A percentile compares a stretch with the other conserved stretches of the same genome.
These are phyloP conservation scores for Pangasius djambal DNA, from an alignment of 2,797 vertebrate genomes.

Conservation along the genomic window DNA sequence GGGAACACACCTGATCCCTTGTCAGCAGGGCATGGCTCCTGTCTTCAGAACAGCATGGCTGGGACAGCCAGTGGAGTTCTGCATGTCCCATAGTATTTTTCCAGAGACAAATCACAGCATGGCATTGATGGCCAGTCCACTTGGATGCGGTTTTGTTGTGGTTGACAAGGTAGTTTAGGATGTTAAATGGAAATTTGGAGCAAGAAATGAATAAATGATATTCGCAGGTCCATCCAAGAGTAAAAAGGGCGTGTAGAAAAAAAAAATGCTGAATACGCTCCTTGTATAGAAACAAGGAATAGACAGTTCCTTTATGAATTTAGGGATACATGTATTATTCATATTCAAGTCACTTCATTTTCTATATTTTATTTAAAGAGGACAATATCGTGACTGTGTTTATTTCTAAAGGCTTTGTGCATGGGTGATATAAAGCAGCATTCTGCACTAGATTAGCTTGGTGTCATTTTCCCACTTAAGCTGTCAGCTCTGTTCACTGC, in stretches of 20 bases:
- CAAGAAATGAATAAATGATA: constrained; percentile 7
- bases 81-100: constrained; percentile 30
- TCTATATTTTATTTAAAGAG: neutral
- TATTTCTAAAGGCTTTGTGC: constrained; percentile 20
- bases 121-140: neutral
- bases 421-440: constrained; percentile 33
- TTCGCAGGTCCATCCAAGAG: neutral
- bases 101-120: constrained; percentile 3
- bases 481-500: constrained; percentile 49
- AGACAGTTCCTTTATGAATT: neutral
- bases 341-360: neutral
- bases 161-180: neutral
- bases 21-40: constrained; percentile 33
- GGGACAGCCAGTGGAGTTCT: constrained; percentile 13
- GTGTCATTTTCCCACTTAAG: constrained; percentile 54
- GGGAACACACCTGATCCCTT: constrained; percentile 49
- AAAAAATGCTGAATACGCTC: neutral
- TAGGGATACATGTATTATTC: neutral
- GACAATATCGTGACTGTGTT: constrained; percentile 24
- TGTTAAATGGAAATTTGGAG: constrained; percentile 5
- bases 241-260: neutral
- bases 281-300: neutral
- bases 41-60: constrained; percentile 23
- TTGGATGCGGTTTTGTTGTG: neutral
- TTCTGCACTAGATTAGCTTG: constrained; percentile 43